phyloP scores from a whole-genome alignment of 2,113 vertebrate species.

The Rhineura floridana region DNA sequence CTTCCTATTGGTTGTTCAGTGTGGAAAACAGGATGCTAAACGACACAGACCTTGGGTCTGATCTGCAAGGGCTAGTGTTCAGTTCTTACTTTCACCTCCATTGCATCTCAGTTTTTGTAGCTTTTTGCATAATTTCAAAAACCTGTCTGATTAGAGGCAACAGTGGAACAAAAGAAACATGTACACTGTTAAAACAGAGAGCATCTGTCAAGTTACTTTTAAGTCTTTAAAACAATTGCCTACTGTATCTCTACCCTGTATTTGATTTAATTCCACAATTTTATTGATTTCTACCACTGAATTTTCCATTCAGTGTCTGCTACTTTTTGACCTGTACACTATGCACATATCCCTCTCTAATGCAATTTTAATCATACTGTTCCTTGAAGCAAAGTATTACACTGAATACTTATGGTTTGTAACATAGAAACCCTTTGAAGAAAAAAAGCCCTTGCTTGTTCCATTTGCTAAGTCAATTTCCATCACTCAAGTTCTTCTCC shows the following conservation, averaged over 20 bases:
- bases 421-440: neutral
- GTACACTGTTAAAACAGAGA: neutral
- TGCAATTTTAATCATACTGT: constrained; percentile 1
- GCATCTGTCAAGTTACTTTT: neutral
- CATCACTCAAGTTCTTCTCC: neutral
- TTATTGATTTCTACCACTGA: neutral
- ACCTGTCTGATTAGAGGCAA: neutral
- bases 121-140: neutral
- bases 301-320: neutral
- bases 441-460: neutral
- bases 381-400: neutral
- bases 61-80: neutral
- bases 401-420: neutral
- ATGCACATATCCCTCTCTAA: neutral
- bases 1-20: neutral
- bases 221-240: neutral
- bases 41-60: neutral
- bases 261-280: neutral
- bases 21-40: neutral
- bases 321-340: neutral
- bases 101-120: neutral
- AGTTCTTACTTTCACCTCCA: neutral
- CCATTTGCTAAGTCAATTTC: neutral
- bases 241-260: neutral
- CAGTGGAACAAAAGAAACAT: neutral